phyloP scores from a whole-genome alignment of 2,888 invertebrate species.

The Scrobipalpa atriplicella region DNA sequence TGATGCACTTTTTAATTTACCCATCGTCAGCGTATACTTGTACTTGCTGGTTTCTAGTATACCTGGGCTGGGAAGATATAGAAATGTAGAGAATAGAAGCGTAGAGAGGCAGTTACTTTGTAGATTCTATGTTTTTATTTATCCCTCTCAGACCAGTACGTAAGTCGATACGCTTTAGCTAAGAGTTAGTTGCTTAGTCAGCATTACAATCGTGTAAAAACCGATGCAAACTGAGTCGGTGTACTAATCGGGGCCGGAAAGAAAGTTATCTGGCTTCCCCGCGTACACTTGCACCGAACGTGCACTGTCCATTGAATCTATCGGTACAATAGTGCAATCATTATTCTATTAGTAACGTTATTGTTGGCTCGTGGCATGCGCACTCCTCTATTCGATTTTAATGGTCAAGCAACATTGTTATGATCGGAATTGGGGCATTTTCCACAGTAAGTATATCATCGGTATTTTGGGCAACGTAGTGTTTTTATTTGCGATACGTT shows the following conservation, averaged over 20 bases:
- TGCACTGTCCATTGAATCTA: neutral
- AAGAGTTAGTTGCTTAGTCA: neutral
- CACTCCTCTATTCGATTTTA: neutral
- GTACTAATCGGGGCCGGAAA: slow-evolving; percentile 35
- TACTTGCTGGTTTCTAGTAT: too few relatives aligned
- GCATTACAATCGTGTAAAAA: slow-evolving; percentile 13
- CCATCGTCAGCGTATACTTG: too few relatives aligned
- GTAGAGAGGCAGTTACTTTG: too few relatives aligned
- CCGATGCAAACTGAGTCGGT: slow-evolving; percentile 5
- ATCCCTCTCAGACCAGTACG: too few relatives aligned
- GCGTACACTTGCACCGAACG: slow-evolving; percentile 25
- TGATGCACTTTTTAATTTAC: too few relatives aligned
- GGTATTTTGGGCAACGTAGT: too few relatives aligned
- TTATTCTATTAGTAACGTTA: slow-evolving; percentile 2
- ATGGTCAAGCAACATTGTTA: neutral
- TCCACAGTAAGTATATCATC: neutral
- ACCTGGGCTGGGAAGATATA: too few relatives aligned
- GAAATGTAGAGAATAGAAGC: too few relatives aligned
- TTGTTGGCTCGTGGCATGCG: neutral
- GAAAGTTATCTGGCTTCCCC: slow-evolving; percentile 38
- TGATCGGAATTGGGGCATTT: neutral
- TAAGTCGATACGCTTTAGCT: too few relatives aligned
- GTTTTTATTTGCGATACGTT: too few relatives aligned
- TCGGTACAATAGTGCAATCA: slow-evolving; percentile 3
- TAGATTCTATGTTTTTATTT: too few relatives aligned